Evolutionary conservation across 2,797 vertebrate genomes (phyloP), one percentile per base, ranked within the genome.

Genomic region (Mormyrus hasselquistii): DNA sequence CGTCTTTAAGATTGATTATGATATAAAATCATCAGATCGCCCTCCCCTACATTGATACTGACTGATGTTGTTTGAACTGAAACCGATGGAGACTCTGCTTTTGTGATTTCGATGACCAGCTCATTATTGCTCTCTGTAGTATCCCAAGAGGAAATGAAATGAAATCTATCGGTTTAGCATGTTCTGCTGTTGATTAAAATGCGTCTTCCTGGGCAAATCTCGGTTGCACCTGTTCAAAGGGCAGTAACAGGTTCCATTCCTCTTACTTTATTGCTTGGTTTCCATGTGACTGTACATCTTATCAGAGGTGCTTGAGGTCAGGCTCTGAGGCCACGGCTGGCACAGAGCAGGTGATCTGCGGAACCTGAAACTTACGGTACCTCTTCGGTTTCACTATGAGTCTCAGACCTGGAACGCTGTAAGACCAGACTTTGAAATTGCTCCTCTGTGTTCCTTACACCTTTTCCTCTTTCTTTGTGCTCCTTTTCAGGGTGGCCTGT

Each of bases 401-500:
- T 47, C 41, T 82, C 44, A 82, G 76, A 47, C 76, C 76, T 22
- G 76, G 19, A 82, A 4, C 9, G 76, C 2, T 47, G 2, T 9
- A 47, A 9, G 19, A 8, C 19, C 41, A 82, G 41, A 9, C 8
- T 82, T 47, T 82, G 41, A 22, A 47, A 82, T 47, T 29, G 22
- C 9, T 85, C 49, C 69, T 47, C 9, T 6, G 12, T 22, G 16
- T 55, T 4, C 34, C 87, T 82, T 4, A 25, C 9, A 34, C 88
- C 25, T 25, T 38, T 12, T 88, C 14, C 8, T 59, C 0, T 85
- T 5, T 34, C 6, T 88, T 7, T 34, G 87, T 88, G 50, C 10
- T 29, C n/a, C 22, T 79, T 65, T 82, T 10, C 94, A 98, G 98
- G 97, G 97, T 0, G 97, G 98, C 29, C 95, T 99, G 2, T 98